phyloP scores from a whole-genome alignment of 2,113 vertebrate genomes.

The Prochilodus magdalenae region DNA sequence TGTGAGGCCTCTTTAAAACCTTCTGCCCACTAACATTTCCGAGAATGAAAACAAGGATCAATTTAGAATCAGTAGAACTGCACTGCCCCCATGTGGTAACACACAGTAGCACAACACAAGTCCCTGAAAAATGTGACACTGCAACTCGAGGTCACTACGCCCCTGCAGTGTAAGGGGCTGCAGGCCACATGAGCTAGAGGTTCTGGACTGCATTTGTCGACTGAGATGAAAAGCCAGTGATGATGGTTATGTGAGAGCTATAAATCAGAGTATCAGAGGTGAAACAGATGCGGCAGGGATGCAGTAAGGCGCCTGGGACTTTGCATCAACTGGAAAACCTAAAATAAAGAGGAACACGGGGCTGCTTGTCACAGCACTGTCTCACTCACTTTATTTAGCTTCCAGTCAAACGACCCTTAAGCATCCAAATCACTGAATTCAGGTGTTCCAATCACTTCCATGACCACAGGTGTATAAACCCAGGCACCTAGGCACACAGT shows the following conservation, averaged over 20 bases:
- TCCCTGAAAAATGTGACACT: neutral
- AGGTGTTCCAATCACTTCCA: too few relatives aligned
- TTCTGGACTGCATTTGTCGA: neutral
- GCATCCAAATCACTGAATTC: too few relatives aligned
- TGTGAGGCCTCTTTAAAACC: too few relatives aligned
- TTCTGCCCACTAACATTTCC: neutral
- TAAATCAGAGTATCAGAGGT: neutral
- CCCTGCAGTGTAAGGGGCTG: neutral
- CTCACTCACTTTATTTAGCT: too few relatives aligned
- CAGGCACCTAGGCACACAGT: too few relatives aligned
- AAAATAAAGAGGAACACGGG: constrained; percentile 5
- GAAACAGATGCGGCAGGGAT: neutral
- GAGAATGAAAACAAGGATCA: too few relatives aligned
- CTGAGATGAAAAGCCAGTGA: neutral
- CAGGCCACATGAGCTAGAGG: neutral
- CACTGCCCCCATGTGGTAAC: constrained; percentile 1
- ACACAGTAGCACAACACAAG: neutral
- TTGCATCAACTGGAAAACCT: constrained; percentile 6
- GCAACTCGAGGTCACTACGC: neutral
- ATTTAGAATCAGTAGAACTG: neutral
- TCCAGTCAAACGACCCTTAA: too few relatives aligned
- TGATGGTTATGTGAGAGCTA: neutral
- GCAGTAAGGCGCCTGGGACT: neutral
- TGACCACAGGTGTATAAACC: too few relatives aligned
- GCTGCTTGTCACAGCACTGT: neutral